These are phyloP conservation scores for Drosophila sp. DNA, from an alignment of 1,140 invertebrate species.

Conservation along the genomic window DNA sequence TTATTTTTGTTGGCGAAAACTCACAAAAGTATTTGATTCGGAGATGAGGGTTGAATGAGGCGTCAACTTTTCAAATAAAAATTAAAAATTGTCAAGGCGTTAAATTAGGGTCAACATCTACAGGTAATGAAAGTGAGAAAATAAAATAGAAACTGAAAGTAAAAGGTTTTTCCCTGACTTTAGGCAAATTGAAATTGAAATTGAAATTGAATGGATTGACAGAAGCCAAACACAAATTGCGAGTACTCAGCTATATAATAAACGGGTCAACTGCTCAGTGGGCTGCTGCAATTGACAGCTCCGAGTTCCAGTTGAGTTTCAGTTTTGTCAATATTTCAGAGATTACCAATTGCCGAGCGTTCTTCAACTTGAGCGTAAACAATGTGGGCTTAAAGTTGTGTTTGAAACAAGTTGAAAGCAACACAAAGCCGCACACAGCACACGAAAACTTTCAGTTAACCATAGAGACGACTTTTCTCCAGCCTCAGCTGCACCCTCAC, in stretches of 20 bases:
- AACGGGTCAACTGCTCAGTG: constrained; percentile 33
- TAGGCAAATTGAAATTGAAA: constrained; percentile 68
- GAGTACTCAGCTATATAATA: background rate
- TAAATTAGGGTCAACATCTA: constrained; percentile 70
- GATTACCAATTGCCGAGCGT: constrained; percentile 35
- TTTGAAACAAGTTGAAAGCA: constrained; percentile 22
- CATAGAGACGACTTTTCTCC: constrained; percentile 18
- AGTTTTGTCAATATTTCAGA: constrained; percentile 48
- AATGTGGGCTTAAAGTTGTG: constrained; percentile 25
- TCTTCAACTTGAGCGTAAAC: constrained; percentile 33
- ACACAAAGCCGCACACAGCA: constrained; percentile 42
- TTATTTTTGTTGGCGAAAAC: constrained; percentile 43
- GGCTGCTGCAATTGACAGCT: constrained; percentile 47
- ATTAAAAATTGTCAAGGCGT: constrained; percentile 82
- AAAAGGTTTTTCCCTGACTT: background rate
- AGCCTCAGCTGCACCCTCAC: background rate
- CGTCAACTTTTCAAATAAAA: constrained; percentile 80
- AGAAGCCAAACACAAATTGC: background rate
- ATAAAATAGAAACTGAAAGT: constrained; percentile 9
- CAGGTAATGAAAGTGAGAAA: constrained; percentile 22
- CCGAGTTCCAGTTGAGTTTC: constrained; percentile 17
- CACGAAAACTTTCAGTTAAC: constrained; percentile 45
- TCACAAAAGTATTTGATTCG: constrained; percentile 68
- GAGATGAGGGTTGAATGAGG: constrained; percentile 60
- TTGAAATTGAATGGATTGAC: constrained; percentile 66